Base-by-base conservation (phyloP, 30 jellyfish, hydroid and myxozoan genomes). In the Hydractinia symbiolongicarpus region DNA sequence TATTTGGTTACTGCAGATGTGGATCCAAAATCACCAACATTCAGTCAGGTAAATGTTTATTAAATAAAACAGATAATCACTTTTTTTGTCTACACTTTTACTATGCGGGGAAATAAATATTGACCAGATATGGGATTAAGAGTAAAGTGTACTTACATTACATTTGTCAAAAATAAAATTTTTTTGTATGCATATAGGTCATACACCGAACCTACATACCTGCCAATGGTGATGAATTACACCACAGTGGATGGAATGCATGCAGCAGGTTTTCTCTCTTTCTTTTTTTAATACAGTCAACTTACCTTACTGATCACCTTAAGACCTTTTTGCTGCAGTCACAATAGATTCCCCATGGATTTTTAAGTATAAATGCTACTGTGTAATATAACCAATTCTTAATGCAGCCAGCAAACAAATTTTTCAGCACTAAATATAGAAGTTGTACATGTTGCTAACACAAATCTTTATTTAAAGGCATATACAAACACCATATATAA, bases 211-310 rank as follows among this genome's bases (percentile, higher is more conserved):
- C 97, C 8, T 82, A 84, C 14, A 69, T 90, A 15, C 95, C 96
- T 5, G 86, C 87, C 7, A 69, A 78, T 53, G 97, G 91, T 4
- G 95, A 91, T n/a, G 96, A 91, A 79, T 79, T 86, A 61, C 96
- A 91, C 73, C 97, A 91, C 86, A 86, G 97, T 83, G 97, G 96
- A 78, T 86, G 97, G 97, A 91, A 91, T 66, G 86, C 97, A 0
- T 91, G 97, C 66, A 86, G 97, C 91, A 91, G 97, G 97, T 90
- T 30, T 30, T 30, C 2, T 30, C 44, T 30, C 44, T 30, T 30
- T 30, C 44, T 30, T 30, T 30, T 30, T 2, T 30, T 30, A 30
- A 30, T 30, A 30, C 44, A 30, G 44, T 30, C 44, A 30, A 30
- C 44, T 2, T 30, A 30, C 44, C 44, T 30, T 30, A 30, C 44